Conservation (phyloP, 1,140 invertebrate species). For the Drosophila watanabei region DNA sequence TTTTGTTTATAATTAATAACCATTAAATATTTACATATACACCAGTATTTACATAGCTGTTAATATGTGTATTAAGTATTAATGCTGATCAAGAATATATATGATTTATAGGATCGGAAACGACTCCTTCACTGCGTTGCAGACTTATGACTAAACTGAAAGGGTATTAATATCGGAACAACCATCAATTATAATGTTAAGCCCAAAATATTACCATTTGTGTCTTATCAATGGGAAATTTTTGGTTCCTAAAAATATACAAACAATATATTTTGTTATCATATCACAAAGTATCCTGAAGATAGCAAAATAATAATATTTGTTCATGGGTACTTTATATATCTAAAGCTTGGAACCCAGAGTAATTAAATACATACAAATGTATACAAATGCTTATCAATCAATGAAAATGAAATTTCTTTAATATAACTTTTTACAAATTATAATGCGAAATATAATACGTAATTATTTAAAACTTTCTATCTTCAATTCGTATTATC, state of each 20-base stretch:
- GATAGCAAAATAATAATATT: conserved; percentile 1
- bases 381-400: background rate
- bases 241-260: background rate
- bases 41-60: background rate
- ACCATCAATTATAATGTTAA: conserved; percentile 4
- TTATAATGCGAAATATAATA: no score
- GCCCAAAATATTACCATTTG: background rate
- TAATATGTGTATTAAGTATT: background rate
- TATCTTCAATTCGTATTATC: background rate
- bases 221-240: conserved; percentile 7
- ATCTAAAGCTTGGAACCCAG: no score
- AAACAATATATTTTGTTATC: conserved; percentile 5
- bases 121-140: no score
- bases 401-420: background rate
- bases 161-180: background rate
- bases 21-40: no score
- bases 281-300: conserved; percentile 10
- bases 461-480: background rate
- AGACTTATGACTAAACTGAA: no score
- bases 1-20: background rate
- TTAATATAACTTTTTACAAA: no score
- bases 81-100: no score
- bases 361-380: background rate
- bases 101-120: no score
- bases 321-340: background rate